Conservation (phyloP, 2,113 vertebrate genomes). For the Benthochromis sp. region DNA sequence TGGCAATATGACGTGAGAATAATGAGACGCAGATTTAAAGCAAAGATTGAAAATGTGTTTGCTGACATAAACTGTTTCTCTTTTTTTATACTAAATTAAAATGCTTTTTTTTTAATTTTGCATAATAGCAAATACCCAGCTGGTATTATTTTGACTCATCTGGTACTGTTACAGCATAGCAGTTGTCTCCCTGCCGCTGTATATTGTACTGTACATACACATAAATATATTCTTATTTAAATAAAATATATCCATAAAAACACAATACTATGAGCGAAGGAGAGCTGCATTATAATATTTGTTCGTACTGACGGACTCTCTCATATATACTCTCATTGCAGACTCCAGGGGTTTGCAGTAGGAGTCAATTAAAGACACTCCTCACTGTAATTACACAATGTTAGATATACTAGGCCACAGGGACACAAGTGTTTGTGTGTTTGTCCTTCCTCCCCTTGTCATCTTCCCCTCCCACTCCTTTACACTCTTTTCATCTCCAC, state of each 20-base stretch:
- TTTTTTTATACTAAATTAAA: background rate
- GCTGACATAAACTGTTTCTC: background rate
- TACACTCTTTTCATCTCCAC: constrained; percentile 9
- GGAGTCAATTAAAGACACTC: constrained; percentile 58
- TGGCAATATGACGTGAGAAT: background rate
- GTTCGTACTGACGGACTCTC: constrained; percentile 1
- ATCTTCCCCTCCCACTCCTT: constrained; percentile 36
- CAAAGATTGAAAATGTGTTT: background rate
- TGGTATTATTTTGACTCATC: background rate
- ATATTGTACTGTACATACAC: background rate
- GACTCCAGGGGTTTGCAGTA: constrained; percentile 17
- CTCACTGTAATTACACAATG: constrained; percentile 52
- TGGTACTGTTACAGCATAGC: background rate
- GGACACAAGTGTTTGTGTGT: constrained; percentile 28
- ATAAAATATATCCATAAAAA: background rate
- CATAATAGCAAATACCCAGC: background rate
- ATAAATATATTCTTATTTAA: background rate
- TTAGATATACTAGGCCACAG: constrained; percentile 36
- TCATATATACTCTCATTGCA: background rate
- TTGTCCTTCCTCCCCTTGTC: constrained; percentile 50
- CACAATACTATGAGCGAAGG: background rate
- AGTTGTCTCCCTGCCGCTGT: background rate
- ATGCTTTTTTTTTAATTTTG: background rate
- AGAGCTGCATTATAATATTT: background rate
- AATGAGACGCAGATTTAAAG: background rate